Conservation (phyloP, 2,797 vertebrate species). For the Taeniopygia guttata region DNA sequence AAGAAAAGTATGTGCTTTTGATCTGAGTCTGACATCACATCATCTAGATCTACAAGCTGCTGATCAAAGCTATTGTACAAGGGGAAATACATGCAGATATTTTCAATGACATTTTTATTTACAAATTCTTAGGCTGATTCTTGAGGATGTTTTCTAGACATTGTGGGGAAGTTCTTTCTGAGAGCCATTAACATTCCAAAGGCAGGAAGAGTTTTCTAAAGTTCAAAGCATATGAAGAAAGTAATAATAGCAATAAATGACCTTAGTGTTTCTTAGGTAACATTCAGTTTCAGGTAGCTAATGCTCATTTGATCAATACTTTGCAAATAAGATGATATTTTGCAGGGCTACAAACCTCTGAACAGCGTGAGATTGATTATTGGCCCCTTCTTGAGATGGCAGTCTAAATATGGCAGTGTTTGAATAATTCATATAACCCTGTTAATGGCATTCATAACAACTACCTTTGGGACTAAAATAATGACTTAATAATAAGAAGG, state of each 20-base stretch:
- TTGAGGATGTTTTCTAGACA: background rate
- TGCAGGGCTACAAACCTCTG: background rate
- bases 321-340: conserved; percentile 8
- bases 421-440: conserved; percentile 41
- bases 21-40: background rate
- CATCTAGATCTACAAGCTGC: background rate
- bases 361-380: background rate
- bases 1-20: background rate
- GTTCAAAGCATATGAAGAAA: background rate
- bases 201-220: background rate
- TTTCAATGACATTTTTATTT: background rate
- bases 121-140: background rate
- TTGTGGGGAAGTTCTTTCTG: background rate
- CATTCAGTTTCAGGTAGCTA: background rate
- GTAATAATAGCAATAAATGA: background rate
- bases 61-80: background rate
- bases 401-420: background rate
- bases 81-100: background rate
- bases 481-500: conserved; percentile 47
- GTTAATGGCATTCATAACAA: conserved; percentile 40
- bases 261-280: background rate
- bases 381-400: background rate
- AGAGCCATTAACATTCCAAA: background rate
- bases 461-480: conserved; percentile 36
- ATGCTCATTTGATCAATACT: conserved; percentile 9